A percentile compares a stretch with the other conserved stretches of the same genome.
Conservation (phyloP, 2,113 vertebrate species). For the Gymnogyps californianus region DNA sequence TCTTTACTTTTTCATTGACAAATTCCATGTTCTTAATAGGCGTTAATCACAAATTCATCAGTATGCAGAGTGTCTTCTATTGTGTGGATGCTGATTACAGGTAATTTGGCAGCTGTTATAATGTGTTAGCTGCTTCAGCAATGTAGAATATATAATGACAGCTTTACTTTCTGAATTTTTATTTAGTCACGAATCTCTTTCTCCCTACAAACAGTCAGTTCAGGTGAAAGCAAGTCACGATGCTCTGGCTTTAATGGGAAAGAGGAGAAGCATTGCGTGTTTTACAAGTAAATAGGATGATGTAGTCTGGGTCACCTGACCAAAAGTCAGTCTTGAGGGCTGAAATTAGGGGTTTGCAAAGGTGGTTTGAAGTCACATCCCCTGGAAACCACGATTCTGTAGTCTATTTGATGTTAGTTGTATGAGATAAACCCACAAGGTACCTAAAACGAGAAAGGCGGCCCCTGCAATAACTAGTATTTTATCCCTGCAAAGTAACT, state of each 20-base stretch:
- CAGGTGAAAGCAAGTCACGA: not conserved
- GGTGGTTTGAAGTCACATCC: not conserved
- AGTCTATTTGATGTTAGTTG: not conserved
- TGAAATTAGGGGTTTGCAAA: not conserved
- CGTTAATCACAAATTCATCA: conserved; percentile 49
- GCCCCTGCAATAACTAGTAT: not conserved
- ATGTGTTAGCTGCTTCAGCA: conserved; percentile 30
- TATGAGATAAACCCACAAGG: not conserved
- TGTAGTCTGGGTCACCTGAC: not conserved
- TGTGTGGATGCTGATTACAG: conserved; percentile 54
- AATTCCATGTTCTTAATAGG: conserved; percentile 19
- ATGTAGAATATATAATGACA: conserved; percentile 11
- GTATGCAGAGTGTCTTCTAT: conserved; percentile 14
- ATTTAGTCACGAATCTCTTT: not conserved
- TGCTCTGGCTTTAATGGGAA: not conserved
- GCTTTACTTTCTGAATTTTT: conserved; percentile 26
- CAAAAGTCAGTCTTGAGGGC: not conserved
- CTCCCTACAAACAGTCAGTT: not conserved
- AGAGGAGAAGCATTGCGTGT: not conserved
- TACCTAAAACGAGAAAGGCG: not conserved
- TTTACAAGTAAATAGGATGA: not conserved
- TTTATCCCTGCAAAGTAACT: not conserved
- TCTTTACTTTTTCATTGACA: conserved; percentile 11
- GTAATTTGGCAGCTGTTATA: conserved; percentile 55
- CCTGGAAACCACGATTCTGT: not conserved